Evolutionary conservation across 23 tunicate genomes (phyloP).

Genomic region (Aplidium turbinatum): DNA sequence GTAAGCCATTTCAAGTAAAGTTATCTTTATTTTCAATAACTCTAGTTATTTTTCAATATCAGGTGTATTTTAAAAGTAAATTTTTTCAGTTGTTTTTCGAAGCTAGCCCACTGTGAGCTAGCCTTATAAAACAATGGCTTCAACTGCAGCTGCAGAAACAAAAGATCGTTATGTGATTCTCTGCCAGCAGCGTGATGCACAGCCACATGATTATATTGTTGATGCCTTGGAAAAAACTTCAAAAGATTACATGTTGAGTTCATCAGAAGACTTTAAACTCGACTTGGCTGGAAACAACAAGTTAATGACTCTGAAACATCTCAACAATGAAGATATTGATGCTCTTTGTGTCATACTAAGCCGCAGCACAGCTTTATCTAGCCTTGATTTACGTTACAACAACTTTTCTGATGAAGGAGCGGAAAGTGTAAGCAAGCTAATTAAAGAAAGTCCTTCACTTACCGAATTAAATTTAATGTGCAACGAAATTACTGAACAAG

Average conservation of each 20-base stretch:
- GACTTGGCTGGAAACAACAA: slow-evolving; percentile 85
- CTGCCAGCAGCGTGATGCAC: slow-evolving; percentile 63
- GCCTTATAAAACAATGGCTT: slow-evolving; percentile 51
- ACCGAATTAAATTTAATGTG: slow-evolving; percentile 76
- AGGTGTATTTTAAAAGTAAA: no score
- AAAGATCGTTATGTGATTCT: slow-evolving; percentile 68
- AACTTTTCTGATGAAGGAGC: slow-evolving; percentile 82
- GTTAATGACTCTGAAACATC: slow-evolving; percentile 51
- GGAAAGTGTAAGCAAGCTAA: slow-evolving; percentile 44
- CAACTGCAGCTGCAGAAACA: slow-evolving; percentile 66
- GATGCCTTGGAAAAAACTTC: slow-evolving; percentile 62
- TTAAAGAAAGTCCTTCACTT: slow-evolving; percentile 65
- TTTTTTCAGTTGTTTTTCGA: no score
- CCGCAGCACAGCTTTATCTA: slow-evolving; percentile 65
- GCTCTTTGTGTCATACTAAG: slow-evolving; percentile 65
- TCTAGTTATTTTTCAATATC: no score
- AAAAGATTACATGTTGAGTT: slow-evolving; percentile 48
- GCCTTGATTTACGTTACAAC: slow-evolving; percentile 84
- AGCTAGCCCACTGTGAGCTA: no score
- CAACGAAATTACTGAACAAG: slow-evolving; percentile 76
- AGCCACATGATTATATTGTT: slow-evolving; percentile 68
- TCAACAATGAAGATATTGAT: slow-evolving; percentile 60
- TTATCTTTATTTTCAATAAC: no score
- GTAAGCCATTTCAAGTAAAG: no score
- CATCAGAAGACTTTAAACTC: slow-evolving; percentile 62